A percentile compares a stretch with the other conserved stretches of the same genome.
Conservation (phyloP, 2,797 vertebrate genomes). For the Pseudomugil tenellus region DNA sequence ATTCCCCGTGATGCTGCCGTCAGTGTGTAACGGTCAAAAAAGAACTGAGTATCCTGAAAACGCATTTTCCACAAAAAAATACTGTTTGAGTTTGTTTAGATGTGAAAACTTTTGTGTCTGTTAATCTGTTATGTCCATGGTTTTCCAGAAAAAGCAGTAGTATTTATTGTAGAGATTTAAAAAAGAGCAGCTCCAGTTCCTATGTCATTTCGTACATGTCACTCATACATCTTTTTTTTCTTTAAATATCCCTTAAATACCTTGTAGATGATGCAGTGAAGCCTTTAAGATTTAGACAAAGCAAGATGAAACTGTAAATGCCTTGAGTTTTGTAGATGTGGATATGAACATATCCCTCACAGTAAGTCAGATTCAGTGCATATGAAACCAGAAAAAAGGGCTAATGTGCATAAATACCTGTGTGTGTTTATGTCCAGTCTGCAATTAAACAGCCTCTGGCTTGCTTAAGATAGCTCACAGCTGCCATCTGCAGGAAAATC, state of each 20-base stretch:
- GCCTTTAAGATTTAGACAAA: neutral
- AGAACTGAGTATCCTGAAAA: too few relatives aligned
- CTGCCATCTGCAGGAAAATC: slow-evolving; percentile 59
- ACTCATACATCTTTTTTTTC: neutral
- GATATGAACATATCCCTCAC: neutral
- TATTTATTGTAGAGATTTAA: neutral
- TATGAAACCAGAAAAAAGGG: slow-evolving; percentile 8
- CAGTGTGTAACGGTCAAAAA: too few relatives aligned
- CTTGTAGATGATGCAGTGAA: neutral
- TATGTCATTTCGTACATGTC: too few relatives aligned
- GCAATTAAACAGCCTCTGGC: slow-evolving; percentile 10
- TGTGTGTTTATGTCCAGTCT: slow-evolving; percentile 1
- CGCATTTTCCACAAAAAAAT: too few relatives aligned
- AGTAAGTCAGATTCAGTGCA: neutral
- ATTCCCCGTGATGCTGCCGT: too few relatives aligned
- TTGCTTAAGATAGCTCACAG: slow-evolving; percentile 47
- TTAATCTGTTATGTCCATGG: too few relatives aligned
- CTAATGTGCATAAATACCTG: neutral
- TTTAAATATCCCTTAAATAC: neutral
- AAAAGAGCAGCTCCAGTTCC: too few relatives aligned
- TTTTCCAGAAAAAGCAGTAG: neutral
- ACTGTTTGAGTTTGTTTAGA: too few relatives aligned
- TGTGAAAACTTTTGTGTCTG: too few relatives aligned
- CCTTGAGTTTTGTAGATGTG: neutral
- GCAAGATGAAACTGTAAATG: slow-evolving; percentile 7